Conservation (phyloP, 2,113 vertebrate genomes). For the Lucifuga dentata region DNA sequence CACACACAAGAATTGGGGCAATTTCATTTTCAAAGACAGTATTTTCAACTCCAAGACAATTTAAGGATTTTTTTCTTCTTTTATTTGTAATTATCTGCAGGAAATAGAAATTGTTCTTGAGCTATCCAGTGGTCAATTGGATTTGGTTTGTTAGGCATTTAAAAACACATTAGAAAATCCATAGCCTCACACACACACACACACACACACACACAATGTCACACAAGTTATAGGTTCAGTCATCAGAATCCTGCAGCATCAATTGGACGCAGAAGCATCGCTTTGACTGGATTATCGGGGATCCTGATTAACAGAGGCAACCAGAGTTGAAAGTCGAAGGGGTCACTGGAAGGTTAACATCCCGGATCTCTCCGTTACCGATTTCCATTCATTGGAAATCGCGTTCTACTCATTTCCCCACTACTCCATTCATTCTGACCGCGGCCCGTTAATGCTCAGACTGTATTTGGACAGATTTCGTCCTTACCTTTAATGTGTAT, state of each 20-base stretch:
- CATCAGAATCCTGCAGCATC: conserved; percentile 9
- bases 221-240: conserved; percentile 28
- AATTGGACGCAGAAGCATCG: conserved; percentile 34
- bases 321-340: conserved; percentile 70
- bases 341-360: conserved; percentile 67
- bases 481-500: too few relatives aligned
- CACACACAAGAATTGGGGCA: neutral
- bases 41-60: neutral
- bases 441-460: neutral
- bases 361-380: conserved; percentile 20
- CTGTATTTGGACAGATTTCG: conserved; percentile 8
- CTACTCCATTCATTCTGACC: neutral
- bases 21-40: conserved; percentile 22
- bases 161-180: neutral
- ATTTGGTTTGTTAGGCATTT: conserved; percentile 15
- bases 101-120: too few relatives aligned
- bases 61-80: too few relatives aligned
- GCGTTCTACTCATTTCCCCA: neutral
- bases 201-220: conserved; percentile 11
- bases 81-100: neutral
- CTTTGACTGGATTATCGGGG: conserved; percentile 66
- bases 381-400: neutral
- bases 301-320: conserved; percentile 63
- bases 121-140: too few relatives aligned
- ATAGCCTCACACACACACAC: conserved; percentile 1